These are phyloP conservation scores for Stenolophus ochropezus DNA, from an alignment of 2,888 invertebrate species.

Conservation along the genomic window DNA sequence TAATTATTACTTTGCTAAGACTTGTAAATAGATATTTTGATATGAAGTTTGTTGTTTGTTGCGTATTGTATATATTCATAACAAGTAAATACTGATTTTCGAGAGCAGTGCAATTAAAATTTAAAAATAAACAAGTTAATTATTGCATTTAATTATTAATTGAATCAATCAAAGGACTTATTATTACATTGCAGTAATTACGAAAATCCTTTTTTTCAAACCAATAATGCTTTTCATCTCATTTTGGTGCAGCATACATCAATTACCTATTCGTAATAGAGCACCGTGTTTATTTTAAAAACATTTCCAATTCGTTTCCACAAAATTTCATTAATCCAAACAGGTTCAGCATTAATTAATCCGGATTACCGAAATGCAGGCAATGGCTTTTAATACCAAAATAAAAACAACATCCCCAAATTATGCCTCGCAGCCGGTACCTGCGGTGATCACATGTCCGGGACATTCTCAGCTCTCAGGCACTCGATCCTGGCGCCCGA, in stretches of 20 bases:
- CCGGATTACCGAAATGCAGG: background rate
- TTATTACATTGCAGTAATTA: background rate
- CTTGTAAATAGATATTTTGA: too few species aligned
- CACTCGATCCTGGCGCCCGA: background rate
- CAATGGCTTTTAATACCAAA: background rate
- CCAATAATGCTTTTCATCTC: background rate
- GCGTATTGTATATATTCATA: too few species aligned
- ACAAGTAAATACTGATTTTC: too few species aligned
- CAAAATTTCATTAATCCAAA: conserved; percentile 5
- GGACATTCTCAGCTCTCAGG: background rate
- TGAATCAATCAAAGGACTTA: background rate
- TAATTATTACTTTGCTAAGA: too few species aligned
- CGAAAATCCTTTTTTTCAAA: background rate
- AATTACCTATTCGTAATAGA: background rate
- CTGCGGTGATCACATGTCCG: background rate
- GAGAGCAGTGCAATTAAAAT: too few species aligned
- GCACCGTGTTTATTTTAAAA: background rate
- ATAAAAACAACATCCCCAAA: background rate
- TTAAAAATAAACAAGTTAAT: too few species aligned
- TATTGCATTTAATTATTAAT: background rate
- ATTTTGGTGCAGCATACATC: background rate
- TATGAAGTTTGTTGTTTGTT: too few species aligned
- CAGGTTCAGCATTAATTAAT: background rate
- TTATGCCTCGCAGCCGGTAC: background rate
- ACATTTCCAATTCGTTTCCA: background rate